Conservation (phyloP, 2,797 vertebrate genomes). For the Ispidina picta region DNA sequence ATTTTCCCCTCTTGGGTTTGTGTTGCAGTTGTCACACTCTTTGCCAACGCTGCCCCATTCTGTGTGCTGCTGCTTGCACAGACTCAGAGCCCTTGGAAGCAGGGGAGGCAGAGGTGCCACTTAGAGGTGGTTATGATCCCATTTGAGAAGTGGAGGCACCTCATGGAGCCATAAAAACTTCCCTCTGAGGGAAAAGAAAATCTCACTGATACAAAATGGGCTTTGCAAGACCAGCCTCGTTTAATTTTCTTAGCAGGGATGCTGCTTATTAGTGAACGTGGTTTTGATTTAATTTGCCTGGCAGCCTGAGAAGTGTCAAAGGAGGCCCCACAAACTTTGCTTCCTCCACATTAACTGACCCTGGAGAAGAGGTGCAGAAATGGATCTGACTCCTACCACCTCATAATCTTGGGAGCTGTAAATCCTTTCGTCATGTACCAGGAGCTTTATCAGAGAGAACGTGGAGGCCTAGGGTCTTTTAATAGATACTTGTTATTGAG, state of each 20-base stretch:
- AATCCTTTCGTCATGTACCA: constrained; percentile 70
- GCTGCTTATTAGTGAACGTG: background rate
- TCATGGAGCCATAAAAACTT: background rate
- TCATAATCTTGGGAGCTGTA: constrained; percentile 75
- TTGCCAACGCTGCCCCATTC: constrained; percentile 54
- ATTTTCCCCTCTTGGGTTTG: constrained; percentile 59
- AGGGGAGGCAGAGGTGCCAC: background rate
- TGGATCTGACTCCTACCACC: constrained; percentile 66
- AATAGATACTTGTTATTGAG: constrained; percentile 63
- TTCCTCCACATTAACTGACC: constrained; percentile 21
- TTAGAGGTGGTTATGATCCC: background rate
- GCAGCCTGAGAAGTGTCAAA: background rate
- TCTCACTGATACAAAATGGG: background rate
- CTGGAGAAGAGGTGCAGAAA: constrained; percentile 63
- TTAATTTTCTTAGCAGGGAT: background rate
- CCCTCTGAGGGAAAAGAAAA: background rate
- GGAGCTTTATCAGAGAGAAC: constrained; percentile 64
- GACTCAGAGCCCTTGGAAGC: background rate
- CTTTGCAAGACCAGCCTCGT: background rate
- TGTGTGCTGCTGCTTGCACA: background rate
- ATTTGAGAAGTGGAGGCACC: background rate
- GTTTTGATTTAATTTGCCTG: background rate
- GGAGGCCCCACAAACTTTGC: background rate
- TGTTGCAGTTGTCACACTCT: constrained; percentile 53
- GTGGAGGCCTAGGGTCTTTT: constrained; percentile 55